Base-by-base conservation (phyloP, 2,888 invertebrate species). In the Aphodius granarius region DNA sequence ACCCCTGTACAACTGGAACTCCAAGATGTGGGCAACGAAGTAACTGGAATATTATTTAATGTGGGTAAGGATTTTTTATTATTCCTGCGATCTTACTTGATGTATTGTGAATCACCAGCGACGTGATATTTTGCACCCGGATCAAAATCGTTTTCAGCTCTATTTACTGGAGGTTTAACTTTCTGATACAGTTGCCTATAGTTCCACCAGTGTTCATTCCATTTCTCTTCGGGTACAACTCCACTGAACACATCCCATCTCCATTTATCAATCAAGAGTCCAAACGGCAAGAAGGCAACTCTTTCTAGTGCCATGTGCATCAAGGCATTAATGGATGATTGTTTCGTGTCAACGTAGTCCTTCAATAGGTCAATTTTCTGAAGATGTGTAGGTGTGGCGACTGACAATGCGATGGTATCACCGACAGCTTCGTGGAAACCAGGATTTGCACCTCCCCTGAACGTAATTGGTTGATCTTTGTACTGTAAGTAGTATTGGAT, bases 1-100 rank as follows among this genome's bases (percentile, higher is more conserved):
- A 3, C 93, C 90, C 81, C 90, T 88, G 79, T 94, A 91, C 80
- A 95, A 92, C 88, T 95, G 94, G 85, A 95, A 95, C 86, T 95
- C 94, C 21, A 95, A 85, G n/a, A 95, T 90, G 81, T 91, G 91
- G 16, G 92, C 92, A 75, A 94, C 90, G 80, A 91, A 87, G 80
- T 91, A 91, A 77, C 91, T 90, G 83, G 21, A 81, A 81, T 75
- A 63, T 9, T 77, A 62, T 21, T 66, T 13, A 16, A 71, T 17
- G 17, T 21, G 16, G 5, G 13, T 16, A 64, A 20, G 17, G 17
- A 15, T 73, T 73, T n/a, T 66, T 17, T 63, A 22, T 23, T 17
- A 23, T 16, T 63, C 23, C 64, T 86, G 83, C 76, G 21, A 20
- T 3, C 80, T 82, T 83, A 86, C 83, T 82, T 81, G 63, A 89